Evolutionary conservation across 64 coral and sea anemone species (phyloP), one percentile per base, ranked within the genome.

Genomic region (Pocillopora damicornis): DNA sequence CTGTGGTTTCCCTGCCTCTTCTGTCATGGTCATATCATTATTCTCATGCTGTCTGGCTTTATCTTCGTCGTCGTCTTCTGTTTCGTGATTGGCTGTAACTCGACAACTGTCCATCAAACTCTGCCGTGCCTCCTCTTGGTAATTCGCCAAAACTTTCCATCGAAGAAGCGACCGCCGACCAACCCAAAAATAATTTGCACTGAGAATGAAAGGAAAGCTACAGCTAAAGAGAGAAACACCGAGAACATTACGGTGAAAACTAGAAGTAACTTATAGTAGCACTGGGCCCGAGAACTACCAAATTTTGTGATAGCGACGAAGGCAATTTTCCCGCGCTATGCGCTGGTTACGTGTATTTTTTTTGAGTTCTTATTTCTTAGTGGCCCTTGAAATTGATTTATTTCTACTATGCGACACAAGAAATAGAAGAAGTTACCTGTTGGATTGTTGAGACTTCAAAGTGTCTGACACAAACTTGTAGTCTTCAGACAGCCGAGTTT

Each of bases 171-270:
- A 99, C 16, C 74, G 90, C 35, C 88, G 95, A 12, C 97, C 93
- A 8, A 99, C 90, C 97, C 97, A 99, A 85, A 80, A 99, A 63
- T 79, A 88, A 20, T 75, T 90, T 63, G 58, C 79, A 83, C 62
- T 82, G 58, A 60, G 13, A 79, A 69, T 77, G 26, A 37, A 60
- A 58, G 35, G 38, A 51, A 23, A 20, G 74, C 23, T 59, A 11
- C 58, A 15, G n/a, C 2, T 22, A 18, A 80, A 69, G 6, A 5
- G 60, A 35, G 77, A 79, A 23, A 11, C 20, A n/a, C 20, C 9
- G 4, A 22, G 4, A 69, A 9, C 8, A n/a, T 5, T n/a, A 18
- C 20, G 22, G 20, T n/a, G 66, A 15, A 17, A 22, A 13, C 15
- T 5, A 18, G 63, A 22, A 3, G 63, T 66, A 18, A 22, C 18